Evolutionary conservation across 1,140 invertebrate species (phyloP).

Genomic region (Nasonia giraulti): DNA sequence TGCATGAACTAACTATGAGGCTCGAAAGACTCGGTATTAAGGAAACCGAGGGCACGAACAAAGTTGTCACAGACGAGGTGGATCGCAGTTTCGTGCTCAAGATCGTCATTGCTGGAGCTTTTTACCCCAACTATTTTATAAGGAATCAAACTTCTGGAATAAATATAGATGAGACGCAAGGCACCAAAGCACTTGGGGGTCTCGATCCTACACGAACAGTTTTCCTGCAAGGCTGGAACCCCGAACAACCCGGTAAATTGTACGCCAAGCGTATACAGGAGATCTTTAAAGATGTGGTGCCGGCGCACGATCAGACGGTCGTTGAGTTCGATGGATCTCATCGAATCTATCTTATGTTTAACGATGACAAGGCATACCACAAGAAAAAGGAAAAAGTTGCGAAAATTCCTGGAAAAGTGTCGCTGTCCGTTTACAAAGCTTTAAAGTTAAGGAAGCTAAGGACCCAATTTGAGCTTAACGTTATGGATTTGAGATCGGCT

Average conservation of each 20-base stretch:
- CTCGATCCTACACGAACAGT: conserved; percentile 86
- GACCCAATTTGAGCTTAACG: not conserved
- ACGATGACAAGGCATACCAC: conserved; percentile 57
- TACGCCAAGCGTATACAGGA: conserved; percentile 80
- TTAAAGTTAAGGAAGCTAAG: conserved; percentile 79
- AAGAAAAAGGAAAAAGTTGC: conserved; percentile 59
- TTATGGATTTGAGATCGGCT: conserved; percentile 19
- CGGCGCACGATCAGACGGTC: conserved; percentile 71
- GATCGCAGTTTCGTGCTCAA: conserved; percentile 79
- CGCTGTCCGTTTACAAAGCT: conserved; percentile 85
- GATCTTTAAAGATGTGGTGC: conserved; percentile 68
- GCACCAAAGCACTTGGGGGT: conserved; percentile 79
- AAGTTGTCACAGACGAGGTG: conserved; percentile 69
- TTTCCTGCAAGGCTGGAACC: conserved; percentile 82
- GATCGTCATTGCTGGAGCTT: conserved; percentile 78
- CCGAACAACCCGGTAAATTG: conserved; percentile 82
- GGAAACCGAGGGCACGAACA: conserved; percentile 61
- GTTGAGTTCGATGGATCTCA: conserved; percentile 79
- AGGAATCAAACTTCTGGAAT: conserved; percentile 67
- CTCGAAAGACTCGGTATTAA: conserved; percentile 76
- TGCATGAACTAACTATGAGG: conserved; percentile 81
- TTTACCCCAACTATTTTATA: conserved; percentile 94
- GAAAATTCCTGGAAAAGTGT: conserved; percentile 77
- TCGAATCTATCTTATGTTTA: conserved; percentile 79
- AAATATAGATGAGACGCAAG: conserved; percentile 76